Conservation (phyloP, 2,888 invertebrate species). For the Luperina nickerlii region DNA sequence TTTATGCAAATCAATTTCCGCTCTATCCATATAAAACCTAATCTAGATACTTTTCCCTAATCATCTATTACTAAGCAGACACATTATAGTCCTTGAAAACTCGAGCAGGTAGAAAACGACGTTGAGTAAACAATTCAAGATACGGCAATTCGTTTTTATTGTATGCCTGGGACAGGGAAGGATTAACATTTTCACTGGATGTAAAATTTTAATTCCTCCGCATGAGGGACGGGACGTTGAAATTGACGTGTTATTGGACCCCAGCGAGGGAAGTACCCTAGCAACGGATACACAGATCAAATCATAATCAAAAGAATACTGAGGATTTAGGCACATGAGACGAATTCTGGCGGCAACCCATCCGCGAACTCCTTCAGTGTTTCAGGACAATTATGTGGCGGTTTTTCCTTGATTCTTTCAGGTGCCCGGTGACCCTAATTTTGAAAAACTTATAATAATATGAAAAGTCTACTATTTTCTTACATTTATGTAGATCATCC, state of each 20-base stretch:
- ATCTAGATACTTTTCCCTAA: slow-evolving; percentile 25
- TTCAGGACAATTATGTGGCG: neutral
- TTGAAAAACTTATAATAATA: neutral
- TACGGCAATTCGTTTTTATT: slow-evolving; percentile 86
- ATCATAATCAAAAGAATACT: slow-evolving; percentile 69
- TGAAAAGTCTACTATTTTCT: neutral
- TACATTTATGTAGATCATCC: neutral
- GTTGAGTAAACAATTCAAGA: slow-evolving; percentile 83
- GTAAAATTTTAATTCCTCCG: slow-evolving; percentile 87
- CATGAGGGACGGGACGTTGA: slow-evolving; percentile 80
- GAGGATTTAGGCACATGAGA: neutral
- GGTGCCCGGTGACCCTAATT: neutral
- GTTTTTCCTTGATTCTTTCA: no score
- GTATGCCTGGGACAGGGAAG: slow-evolving; percentile 83
- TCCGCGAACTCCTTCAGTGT: neutral
- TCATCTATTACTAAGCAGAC: slow-evolving; percentile 48
- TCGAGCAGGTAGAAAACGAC: slow-evolving; percentile 61
- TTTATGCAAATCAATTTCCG: neutral
- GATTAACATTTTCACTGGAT: slow-evolving; percentile 87
- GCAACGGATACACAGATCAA: slow-evolving; percentile 62
- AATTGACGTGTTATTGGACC: slow-evolving; percentile 87
- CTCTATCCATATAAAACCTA: neutral
- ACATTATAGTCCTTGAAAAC: slow-evolving; percentile 50
- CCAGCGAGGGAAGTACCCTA: slow-evolving; percentile 70
- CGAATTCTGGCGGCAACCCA: neutral